Evolutionary conservation across 2,888 invertebrate species (phyloP), one percentile per base, ranked within the genome.

Genomic region (Oscheius sp.): DNA sequence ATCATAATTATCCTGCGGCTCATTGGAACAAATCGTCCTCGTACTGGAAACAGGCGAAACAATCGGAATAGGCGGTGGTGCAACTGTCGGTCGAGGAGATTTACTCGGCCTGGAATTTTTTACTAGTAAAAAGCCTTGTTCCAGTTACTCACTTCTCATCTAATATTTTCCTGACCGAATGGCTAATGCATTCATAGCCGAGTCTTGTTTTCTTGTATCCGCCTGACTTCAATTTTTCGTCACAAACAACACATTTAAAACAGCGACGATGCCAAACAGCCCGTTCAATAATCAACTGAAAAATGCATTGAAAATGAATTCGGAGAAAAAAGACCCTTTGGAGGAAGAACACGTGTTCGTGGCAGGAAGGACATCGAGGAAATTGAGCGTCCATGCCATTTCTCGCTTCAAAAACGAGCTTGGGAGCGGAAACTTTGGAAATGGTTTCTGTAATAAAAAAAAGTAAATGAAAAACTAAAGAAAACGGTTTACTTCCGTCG

Each of bases 311-410:
- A 23, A 41, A 18, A 55, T 56, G 25, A 27, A 18, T n/a, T n/a
- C n/a, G 27, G 13, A 56, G 13, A 27, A 35, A 21, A 3, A 18
- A 16, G 13, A 75, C 75, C 55, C 75, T 16, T 45, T 75, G 63
- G 12, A 75, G 53, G 35, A 75, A 72, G 63, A 75, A 73, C 2
- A 75, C 72, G 49, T 75, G 75, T 16, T 72, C 75, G n/a, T 69
- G 58, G 63, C 75, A 75, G 35, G 45, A 43, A 45, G 75, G 75
- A 45, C 75, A 75, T 7, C 49, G 23, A 12, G 75, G 75, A 13
- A 75, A 72, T 18, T 69, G 69, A 13, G 64, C 72, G 29, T 73
- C 72, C 56, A 56, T 43, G 13, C 72, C 75, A 64, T 75, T 75
- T 21, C 72, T 55, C 5, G 75, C 75, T 64, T 75, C 75, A 41